Evolutionary conservation across 2,888 invertebrate species (phyloP), one percentile per base, ranked within the genome.

Genomic region (Lithophane ornitopus): DNA sequence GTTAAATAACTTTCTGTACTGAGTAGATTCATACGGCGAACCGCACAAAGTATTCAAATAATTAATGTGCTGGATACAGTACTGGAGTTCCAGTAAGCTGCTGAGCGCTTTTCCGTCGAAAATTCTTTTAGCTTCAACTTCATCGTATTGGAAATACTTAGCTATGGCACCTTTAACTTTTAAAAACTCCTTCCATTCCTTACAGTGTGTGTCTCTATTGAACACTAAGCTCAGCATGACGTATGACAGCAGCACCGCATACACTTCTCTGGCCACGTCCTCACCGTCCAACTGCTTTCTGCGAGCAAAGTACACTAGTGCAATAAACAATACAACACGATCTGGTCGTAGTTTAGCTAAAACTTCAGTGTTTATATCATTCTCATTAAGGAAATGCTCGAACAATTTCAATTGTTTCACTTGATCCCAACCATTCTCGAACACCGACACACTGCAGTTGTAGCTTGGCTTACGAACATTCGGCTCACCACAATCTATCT

Each of bases 31-130:
- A 72, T 82, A 91, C 0, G 90, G 83, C 4, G 70, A 75, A 0
- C 92, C 93, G 74, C 93, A 93, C 6, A 93, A 61, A 9, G 49
- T 80, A 59, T 93, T 93, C 70, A 93, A 85, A 76, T 88, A 70
- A 82, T 93, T 92, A 61, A 93, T 69, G 3, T 91, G 87, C 8
- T 82, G 28, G 3, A 93, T 73, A 70, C 92, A 92, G 61, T 86
- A 87, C 41, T 92, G 89, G 16, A 92, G 89, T 67, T 92, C 90
- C 0, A 85, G 71, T 12, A 92, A 80, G 0, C 86, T 86, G 66
- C 89, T 87, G 28, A 88, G 26, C 3, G 78, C 19, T 39, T 85
- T 73, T 11, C 46, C 70, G 59, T 88, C 70, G n/a, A 87, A 90
- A 34, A 89, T 89, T 11, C 14, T 11, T 14, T 26, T 22, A 6